These are phyloP conservation scores for Hylomyscus alleni DNA, from an alignment of 2,797 vertebrate genomes.

Conservation along the genomic window DNA sequence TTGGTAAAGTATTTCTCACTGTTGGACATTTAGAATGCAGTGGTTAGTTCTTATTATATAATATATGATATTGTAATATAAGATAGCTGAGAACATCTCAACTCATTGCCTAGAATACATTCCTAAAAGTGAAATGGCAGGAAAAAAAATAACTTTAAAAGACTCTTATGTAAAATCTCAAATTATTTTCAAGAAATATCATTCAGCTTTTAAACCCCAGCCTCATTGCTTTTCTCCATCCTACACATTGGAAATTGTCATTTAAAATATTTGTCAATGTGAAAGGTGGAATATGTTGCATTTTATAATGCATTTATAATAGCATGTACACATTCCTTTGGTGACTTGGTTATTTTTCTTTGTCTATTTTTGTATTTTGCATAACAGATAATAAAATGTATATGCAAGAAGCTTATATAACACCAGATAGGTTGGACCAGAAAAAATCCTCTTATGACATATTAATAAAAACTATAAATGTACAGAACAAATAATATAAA, in stretches of 20 bases:
- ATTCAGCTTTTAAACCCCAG: neutral
- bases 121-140: slow-evolving; percentile 6
- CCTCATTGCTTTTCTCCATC: slow-evolving; percentile 25
- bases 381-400: neutral
- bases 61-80: neutral
- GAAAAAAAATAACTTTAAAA: slow-evolving; percentile 8
- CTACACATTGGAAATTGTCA: slow-evolving; percentile 22
- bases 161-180: slow-evolving; percentile 8
- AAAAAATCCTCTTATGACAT: too few relatives aligned
- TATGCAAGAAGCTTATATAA: too few relatives aligned
- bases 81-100: neutral
- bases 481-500: too few relatives aligned
- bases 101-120: slow-evolving; percentile 15
- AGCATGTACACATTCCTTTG: slow-evolving; percentile 19
- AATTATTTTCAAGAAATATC: slow-evolving; percentile 45
- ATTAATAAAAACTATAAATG: too few relatives aligned
- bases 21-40: slow-evolving; percentile 21
- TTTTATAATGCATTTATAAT: slow-evolving; percentile 50
- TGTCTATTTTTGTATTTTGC: neutral
- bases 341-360: slow-evolving; percentile 16
- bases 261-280: slow-evolving; percentile 47
- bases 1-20: neutral
- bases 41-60: slow-evolving; percentile 27
- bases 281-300: neutral
- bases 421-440: too few relatives aligned